Evolutionary conservation across 2,797 vertebrate genomes (phyloP), one percentile per base, ranked within the genome.

Genomic region (Triplophysa yarkandensis): DNA sequence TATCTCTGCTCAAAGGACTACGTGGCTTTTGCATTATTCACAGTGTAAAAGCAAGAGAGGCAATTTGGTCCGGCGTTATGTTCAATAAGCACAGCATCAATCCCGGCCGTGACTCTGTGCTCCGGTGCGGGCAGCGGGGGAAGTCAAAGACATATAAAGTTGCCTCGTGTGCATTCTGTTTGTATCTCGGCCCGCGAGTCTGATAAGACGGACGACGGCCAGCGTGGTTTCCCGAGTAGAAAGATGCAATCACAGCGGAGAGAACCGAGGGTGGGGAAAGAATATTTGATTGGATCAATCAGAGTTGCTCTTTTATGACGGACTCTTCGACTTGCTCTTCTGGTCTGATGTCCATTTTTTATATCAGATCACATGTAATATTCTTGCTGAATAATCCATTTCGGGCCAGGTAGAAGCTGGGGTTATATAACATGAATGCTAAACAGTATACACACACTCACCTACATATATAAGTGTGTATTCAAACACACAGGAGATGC

Each of bases 351-450:
- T 60, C 64, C 54, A 46, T 41, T 69, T 69, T 75, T 58, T 77
- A 60, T 50, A 41, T 87, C 85, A 86, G 86, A 85, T 85, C 87
- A 90, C 85, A 83, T 83, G 79, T 79, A 86, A 85, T 86, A 88
- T 90, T 91, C 88, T 88, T 90, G 91, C 89, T 91, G 89, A 92
- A 90, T 89, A 90, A 91, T 92, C 90, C 79, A 89, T 92, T 92
- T 90, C 82, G 69, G 87, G 88, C 86, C 36, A 67, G 71, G 36
- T 68, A 50, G 27, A 74, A 74, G 64, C 58, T 87, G 83, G 88
- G 83, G 87, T 87, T 74, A 87, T 89, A 88, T 90, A 88, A 87
- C 83, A 67, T 82, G 46, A 69, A 65, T 82, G 60, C 77, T 61
- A 54, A 65, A 52, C 65, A 48, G 72, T 72, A 66, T 54, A 30